phyloP scores from a whole-genome alignment of 2,797 vertebrate species.

The Pagetopsis macropterus region DNA sequence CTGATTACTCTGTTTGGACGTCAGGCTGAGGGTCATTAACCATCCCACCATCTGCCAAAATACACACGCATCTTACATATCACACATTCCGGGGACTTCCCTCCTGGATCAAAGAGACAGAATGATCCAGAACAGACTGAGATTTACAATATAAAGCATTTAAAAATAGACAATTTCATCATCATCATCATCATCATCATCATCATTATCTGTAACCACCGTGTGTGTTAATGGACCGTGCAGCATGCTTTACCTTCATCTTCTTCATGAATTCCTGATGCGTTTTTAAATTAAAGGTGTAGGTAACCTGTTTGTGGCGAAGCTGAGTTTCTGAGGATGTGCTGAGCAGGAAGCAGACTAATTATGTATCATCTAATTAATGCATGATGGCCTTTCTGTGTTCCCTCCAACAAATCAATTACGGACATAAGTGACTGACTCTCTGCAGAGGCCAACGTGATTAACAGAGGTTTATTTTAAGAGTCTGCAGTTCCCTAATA shows the following conservation, averaged over 20 bases:
- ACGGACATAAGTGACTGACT: conserved; percentile 30
- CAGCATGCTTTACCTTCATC: background rate
- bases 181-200: background rate
- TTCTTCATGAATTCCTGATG: background rate
- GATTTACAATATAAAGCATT: background rate
- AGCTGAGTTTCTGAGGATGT: conserved; percentile 19
- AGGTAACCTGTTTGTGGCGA: background rate
- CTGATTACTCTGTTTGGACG: conserved; percentile 72
- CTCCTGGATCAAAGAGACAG: conserved; percentile 23
- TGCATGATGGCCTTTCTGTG: conserved; percentile 54
- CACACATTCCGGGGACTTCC: conserved; percentile 53
- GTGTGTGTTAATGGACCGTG: background rate
- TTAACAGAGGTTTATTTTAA: background rate
- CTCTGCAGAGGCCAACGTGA: background rate
- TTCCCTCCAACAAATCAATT: conserved; percentile 44
- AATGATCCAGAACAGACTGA: conserved; percentile 13
- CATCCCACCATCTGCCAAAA: conserved; percentile 57
- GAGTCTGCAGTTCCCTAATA: background rate
- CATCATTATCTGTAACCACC: background rate
- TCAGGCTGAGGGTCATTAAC: conserved; percentile 61
- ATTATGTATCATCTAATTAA: conserved; percentile 62
- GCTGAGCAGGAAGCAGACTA: conserved; percentile 46
- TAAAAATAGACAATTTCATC: background rate
- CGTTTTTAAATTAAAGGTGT: background rate
- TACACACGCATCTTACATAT: background rate